Evolutionary conservation across 2,888 invertebrate species (phyloP), one percentile per base, ranked within the genome.

Genomic region (Drosophila tripunctata): DNA sequence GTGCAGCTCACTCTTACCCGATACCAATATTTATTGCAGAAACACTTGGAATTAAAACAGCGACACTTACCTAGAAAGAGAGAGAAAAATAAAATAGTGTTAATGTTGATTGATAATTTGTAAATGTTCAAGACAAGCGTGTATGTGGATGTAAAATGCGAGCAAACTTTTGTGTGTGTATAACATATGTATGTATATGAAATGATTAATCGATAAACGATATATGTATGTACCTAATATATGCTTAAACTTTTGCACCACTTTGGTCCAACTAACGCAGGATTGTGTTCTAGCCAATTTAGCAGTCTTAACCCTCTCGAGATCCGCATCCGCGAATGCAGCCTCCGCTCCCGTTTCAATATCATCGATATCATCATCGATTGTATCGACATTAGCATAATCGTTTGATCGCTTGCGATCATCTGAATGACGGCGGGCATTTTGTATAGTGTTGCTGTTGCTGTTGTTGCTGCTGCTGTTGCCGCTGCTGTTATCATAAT

Each of bases 251-350:
- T 88, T 90, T 67, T 89, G 88, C 68, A 89, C 71, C 56, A 89
- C 88, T 85, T 90, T 89, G 43, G 88, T 89, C 90, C 91, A 91
- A 78, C 90, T 91, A 67, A 91, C 89, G 78, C 91, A 91, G 66
- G 90, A 87, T 60, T 88, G 87, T 43, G 90, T 86, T 68, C 78
- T 67, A 62, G 78, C 60, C 63, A 71, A 56, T 56, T 82, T 83
- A 30, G 67, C 75, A 79, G 82, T 85, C 83, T 87, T 87, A 41
- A 75, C 63, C 36, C 71, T 81, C 62, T 82, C 77, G 35, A 64
- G 41, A 36, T 33, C 69, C n/a, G 50, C 24, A 30, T 60, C 67
- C 12, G n/a, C n/a, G n/a, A 65, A 14, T 0, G 35, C 71, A 14
- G 78, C 66, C n/a, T 87, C 81, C n/a, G 81, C 81, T 3, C 81